A percentile compares a stretch with the other conserved stretches of the same genome.
Evolutionary conservation across 2,888 invertebrate species (phyloP).

Genomic region (Volucella bombylans): DNA sequence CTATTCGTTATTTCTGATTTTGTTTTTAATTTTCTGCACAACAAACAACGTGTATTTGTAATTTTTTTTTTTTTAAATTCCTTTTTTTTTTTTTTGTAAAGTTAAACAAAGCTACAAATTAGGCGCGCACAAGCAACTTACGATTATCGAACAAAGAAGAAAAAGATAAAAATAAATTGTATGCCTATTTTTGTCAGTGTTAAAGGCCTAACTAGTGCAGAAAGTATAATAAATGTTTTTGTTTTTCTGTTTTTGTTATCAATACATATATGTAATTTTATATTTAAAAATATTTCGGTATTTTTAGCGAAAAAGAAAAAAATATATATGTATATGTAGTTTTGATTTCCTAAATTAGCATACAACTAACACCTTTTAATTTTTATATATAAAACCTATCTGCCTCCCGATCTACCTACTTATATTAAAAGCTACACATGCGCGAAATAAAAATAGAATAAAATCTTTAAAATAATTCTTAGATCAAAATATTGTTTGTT

Average conservation of each 20-base stretch:
- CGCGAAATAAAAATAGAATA: constrained; percentile 29
- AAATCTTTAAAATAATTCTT: constrained; percentile 23
- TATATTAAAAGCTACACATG: constrained; percentile 32
- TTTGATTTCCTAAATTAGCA: constrained; percentile 32
- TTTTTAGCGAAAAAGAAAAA: constrained; percentile 20
- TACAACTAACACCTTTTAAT: constrained; percentile 49
- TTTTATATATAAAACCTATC: constrained; percentile 34
- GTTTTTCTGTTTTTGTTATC: background rate
- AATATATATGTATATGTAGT: constrained; percentile 13
- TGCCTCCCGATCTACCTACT: constrained; percentile 24
- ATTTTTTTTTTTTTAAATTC: background rate
- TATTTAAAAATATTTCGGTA: constrained; percentile 30
- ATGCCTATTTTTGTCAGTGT: constrained; percentile 57
- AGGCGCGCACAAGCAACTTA: constrained; percentile 27
- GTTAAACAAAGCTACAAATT: constrained; percentile 22
- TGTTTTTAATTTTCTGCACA: background rate
- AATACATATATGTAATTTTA: constrained; percentile 39
- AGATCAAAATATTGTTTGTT: constrained; percentile 37
- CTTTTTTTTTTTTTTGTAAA: background rate
- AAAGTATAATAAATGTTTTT: constrained; percentile 49
- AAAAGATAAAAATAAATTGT: constrained; percentile 8
- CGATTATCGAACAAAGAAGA: constrained; percentile 44
- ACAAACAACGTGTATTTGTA: background rate
- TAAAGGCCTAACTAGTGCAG: constrained; percentile 68
- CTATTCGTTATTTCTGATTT: constrained; percentile 27